phyloP scores from a whole-genome alignment of 2,888 invertebrate species.

The Plebejus argus region DNA sequence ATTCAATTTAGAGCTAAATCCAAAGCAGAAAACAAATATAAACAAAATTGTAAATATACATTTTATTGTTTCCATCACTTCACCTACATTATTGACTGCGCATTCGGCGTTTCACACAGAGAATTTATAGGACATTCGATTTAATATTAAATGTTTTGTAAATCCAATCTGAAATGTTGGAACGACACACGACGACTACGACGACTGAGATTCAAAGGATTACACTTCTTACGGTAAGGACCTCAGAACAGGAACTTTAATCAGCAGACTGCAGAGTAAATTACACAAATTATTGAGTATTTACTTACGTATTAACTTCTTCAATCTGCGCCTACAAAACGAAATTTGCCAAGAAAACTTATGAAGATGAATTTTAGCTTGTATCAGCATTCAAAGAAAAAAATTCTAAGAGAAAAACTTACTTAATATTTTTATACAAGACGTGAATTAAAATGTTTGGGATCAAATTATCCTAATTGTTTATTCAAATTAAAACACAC shows the following conservation, averaged over 20 bases:
- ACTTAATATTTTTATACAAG: neutral
- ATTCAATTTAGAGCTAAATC: neutral
- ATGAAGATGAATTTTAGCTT: no score
- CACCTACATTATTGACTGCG: neutral
- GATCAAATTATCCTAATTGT: neutral
- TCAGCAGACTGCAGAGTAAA: no score
- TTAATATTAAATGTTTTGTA: constrained; percentile 18
- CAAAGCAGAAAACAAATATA: neutral
- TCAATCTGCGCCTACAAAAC: no score
- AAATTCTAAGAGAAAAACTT: no score
- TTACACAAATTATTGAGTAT: no score
- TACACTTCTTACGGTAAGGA: no score
- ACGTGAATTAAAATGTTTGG: neutral
- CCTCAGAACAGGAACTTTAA: no score
- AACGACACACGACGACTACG: no score
- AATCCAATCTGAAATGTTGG: neutral
- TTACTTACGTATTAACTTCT: no score
- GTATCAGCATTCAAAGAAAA: no score
- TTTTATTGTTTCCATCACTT: neutral
- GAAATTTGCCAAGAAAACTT: no score
- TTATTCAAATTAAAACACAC: neutral
- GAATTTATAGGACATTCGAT: constrained; percentile 3
- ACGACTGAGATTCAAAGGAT: no score
- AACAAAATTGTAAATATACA: neutral
- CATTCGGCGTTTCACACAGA: neutral